Conservation (phyloP, 2,797 vertebrate species). For the Eremophila alpestris region DNA sequence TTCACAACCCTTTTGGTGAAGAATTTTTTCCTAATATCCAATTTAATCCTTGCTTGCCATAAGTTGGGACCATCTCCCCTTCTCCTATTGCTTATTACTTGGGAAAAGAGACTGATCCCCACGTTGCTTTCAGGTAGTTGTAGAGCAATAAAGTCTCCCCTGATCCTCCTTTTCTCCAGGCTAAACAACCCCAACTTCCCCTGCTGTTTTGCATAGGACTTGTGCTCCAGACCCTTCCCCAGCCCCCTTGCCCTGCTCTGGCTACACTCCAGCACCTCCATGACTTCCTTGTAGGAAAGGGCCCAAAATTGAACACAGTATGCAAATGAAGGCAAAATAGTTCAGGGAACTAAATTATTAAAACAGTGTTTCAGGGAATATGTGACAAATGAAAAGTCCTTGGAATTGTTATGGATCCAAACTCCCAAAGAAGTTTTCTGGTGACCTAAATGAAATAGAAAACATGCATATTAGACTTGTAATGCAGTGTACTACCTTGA, state of each 20-base stretch:
- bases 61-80: no score
- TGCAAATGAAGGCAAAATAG: neutral
- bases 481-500: neutral
- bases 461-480: neutral
- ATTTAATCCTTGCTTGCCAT: neutral
- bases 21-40: neutral
- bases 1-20: neutral
- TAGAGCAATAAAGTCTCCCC: accelerated
- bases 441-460: neutral
- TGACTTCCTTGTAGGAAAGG: neutral
- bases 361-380: neutral
- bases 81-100: neutral
- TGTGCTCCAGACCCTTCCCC: neutral
- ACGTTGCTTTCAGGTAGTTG: neutral
- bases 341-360: neutral
- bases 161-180: neutral
- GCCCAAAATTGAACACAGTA: neutral
- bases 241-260: neutral
- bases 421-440: neutral
- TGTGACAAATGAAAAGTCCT: neutral
- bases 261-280: neutral
- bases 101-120: neutral
- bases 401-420: neutral
- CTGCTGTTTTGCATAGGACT: neutral
- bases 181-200: neutral